Conservation (phyloP, 2,888 invertebrate genomes). For the Agrochola circellaris region DNA sequence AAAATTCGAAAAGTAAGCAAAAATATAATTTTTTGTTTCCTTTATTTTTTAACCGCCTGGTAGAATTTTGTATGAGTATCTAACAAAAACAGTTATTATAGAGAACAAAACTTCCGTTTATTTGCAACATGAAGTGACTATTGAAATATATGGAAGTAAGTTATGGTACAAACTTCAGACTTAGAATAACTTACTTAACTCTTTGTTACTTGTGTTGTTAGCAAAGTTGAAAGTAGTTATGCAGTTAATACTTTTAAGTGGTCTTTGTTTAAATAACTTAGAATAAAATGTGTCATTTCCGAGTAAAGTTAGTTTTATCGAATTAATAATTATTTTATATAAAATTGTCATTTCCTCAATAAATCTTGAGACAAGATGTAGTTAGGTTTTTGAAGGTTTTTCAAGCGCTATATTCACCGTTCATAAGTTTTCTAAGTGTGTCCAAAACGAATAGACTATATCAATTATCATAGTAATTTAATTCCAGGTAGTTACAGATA, state of each 20-base stretch:
- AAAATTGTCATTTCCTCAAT: not conserved
- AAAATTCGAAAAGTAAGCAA: not conserved
- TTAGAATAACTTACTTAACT: not conserved
- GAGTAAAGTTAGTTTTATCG: not conserved
- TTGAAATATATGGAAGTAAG: not conserved
- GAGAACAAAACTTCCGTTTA: not conserved
- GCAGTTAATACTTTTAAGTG: not conserved
- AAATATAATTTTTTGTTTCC: too few species aligned
- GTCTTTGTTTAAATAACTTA: not conserved
- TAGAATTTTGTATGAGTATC: not conserved
- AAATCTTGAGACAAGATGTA: not conserved
- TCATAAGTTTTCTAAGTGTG: not conserved
- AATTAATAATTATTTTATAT: not conserved
- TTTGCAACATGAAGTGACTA: slow-evolving; percentile 3
- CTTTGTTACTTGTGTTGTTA: not conserved
- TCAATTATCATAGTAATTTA: too few species aligned
- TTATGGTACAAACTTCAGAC: not conserved
- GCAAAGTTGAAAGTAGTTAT: slow-evolving; percentile 6
- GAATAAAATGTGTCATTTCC: not conserved
- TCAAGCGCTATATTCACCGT: not conserved
- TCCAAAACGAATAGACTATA: not conserved
- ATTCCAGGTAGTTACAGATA: too few species aligned
- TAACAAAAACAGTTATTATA: slow-evolving; percentile 2
- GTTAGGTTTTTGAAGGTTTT: not conserved
- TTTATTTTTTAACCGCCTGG: not conserved